Conservation (phyloP, 2,113 vertebrate species). For the Chaetodon trifascialis region DNA sequence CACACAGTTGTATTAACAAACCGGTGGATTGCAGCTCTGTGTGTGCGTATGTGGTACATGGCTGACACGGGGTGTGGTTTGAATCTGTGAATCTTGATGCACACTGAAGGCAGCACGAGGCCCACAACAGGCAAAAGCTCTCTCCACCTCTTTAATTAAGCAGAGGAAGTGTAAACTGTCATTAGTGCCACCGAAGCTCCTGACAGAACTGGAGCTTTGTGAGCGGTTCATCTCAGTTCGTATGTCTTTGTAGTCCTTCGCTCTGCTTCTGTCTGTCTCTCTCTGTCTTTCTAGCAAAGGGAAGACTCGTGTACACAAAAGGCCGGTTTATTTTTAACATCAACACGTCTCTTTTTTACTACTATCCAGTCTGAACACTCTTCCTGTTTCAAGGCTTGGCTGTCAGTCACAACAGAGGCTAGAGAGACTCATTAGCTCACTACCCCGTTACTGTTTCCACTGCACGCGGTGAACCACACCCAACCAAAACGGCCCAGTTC, state of each 20-base stretch:
- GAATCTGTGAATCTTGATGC: slow-evolving; percentile 3
- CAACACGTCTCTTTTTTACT: neutral
- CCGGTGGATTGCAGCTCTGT: neutral
- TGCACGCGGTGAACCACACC: slow-evolving; percentile 45
- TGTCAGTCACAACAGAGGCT: neutral
- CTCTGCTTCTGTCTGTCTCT: neutral
- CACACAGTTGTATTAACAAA: neutral
- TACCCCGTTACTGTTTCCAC: slow-evolving; percentile 21
- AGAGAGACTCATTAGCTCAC: neutral
- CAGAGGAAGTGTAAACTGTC: slow-evolving; percentile 45
- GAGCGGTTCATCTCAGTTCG: neutral
- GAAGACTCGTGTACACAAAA: neutral
- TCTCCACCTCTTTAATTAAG: slow-evolving; percentile 47
- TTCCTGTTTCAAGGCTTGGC: slow-evolving; percentile 35
- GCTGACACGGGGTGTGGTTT: neutral
- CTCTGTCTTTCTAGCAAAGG: neutral
- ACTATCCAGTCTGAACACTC: neutral
- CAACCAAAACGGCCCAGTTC: neutral
- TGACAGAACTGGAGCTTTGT: slow-evolving; percentile 48
- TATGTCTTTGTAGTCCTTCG: neutral
- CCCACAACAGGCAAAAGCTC: slow-evolving; percentile 65
- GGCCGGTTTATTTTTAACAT: slow-evolving; percentile 54
- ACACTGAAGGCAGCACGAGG: slow-evolving; percentile 46
- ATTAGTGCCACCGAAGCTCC: neutral
- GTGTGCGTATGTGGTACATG: neutral